Evolutionary conservation across 2,113 vertebrate genomes (phyloP), one percentile per base, ranked within the genome.

Genomic region (Pangasianodon gigas): DNA sequence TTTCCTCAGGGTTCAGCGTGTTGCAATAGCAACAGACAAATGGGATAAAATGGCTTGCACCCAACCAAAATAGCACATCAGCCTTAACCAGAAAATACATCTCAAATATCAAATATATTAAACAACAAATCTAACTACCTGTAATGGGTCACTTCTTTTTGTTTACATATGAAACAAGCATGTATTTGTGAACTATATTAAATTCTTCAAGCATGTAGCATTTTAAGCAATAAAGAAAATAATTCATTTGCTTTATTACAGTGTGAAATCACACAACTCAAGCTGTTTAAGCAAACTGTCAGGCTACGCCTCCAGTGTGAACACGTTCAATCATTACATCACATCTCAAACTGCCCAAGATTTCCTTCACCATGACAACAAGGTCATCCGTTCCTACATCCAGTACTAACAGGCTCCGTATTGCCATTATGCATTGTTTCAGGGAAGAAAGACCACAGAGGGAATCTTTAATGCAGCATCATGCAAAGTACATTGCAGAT

Each of bases 311-410:
- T 89, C 60, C 46, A 54, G 88, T 56, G 83, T 54, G 69, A 85
- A 89, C 69, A 65, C 0, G 86, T 44, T 89, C 71, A 87, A 87
- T 93, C 60, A 90, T 91, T 90, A 83, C 85, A 91, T 92, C 90
- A 91, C 80, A 87, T 60, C 82, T 89, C 60, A 79, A 60, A 85
- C 85, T 84, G 84, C 77, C 84, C 87, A 67, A 85, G 74, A 86
- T 91, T 89, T 85, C 74, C 85, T 37, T 93, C 89, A 90, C 92
- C 92, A 93, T 92, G 91, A 91, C 92, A 91, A 93, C 91, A 88
- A 91, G 81, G 88, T 89, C 67, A 88, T 79, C 71, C 83, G 5
- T 86, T 88, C 90, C 48, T 71, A 88, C 86, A 58, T 90, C 77
- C 65, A 24, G 37, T 67, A 87, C 26, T 32, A 84, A 89, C 69